Conservation (phyloP, 2,797 vertebrate species). For the Sebastes reedi region DNA sequence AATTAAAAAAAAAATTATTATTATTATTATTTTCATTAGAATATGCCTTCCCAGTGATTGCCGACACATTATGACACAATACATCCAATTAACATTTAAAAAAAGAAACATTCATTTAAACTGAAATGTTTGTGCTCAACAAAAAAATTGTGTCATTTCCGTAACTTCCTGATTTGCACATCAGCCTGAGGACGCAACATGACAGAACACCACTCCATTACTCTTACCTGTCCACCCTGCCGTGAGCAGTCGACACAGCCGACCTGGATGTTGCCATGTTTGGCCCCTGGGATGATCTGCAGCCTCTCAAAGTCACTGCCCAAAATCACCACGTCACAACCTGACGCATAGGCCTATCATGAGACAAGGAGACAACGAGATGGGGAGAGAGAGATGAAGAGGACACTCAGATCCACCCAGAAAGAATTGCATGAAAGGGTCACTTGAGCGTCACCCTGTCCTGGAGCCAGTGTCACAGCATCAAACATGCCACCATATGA, state of each 20-base stretch:
- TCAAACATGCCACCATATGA: constrained; percentile 34
- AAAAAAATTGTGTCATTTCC: neutral
- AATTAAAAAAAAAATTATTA: neutral
- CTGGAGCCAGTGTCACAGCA: constrained; percentile 23
- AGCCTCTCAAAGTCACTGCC: constrained; percentile 97
- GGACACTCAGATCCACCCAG: constrained; percentile 1
- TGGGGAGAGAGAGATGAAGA: constrained; percentile 13
- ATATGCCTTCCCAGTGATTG: neutral
- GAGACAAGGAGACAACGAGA: constrained; percentile 18
- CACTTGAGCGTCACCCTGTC: constrained; percentile 31
- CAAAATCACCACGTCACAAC: constrained; percentile 97
- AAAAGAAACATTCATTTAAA: neutral
- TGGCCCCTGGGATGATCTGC: constrained; percentile 97
- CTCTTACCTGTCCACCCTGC: constrained; percentile 92
- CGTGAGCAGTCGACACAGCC: constrained; percentile 96
- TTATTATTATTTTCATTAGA: neutral
- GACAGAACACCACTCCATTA: neutral
- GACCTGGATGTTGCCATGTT: constrained; percentile 98
- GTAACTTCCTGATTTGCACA: neutral
- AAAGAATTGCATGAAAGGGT: constrained; percentile 20
- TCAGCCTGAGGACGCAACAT: neutral
- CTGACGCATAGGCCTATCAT: constrained; percentile 93
- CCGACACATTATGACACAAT: neutral
- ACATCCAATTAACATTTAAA: neutral
- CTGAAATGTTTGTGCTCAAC: neutral